Conservation (phyloP, 2,888 invertebrate species). For the Mesorhabditis spiculigera region DNA sequence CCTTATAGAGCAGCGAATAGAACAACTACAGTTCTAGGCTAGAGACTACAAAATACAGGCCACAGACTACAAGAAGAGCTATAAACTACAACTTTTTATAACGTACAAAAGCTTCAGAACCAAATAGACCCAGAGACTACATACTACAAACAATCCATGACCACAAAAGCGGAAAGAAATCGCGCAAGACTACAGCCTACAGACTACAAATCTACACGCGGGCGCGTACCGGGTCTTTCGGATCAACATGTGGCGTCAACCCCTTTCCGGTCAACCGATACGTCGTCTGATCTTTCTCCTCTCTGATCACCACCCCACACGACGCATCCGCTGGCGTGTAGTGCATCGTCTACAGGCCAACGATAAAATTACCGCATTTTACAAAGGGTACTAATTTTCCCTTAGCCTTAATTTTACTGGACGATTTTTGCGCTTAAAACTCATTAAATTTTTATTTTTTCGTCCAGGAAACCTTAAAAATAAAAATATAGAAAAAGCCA, state of each 20-base stretch:
- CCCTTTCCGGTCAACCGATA: constrained; percentile 47
- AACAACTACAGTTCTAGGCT: too few species aligned
- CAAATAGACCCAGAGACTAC: background rate
- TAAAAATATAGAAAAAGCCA: constrained; percentile 7
- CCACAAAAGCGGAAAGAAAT: constrained; percentile 5
- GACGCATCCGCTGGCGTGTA: background rate
- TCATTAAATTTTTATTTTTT: too few species aligned
- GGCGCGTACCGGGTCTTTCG: constrained; percentile 42
- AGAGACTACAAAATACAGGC: too few species aligned
- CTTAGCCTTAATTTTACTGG: too few species aligned
- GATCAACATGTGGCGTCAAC: constrained; percentile 40
- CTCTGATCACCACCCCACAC: constrained; percentile 29
- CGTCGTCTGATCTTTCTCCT: constrained; percentile 40
- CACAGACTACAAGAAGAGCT: background rate
- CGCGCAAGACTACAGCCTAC: background rate
- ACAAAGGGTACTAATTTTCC: too few species aligned
- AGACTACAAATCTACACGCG: background rate
- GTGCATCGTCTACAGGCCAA: constrained; percentile 5
- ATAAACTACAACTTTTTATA: too few species aligned
- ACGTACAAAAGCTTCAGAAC: too few species aligned
- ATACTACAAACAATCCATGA: background rate
- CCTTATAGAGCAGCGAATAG: too few species aligned
- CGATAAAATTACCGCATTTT: too few species aligned
- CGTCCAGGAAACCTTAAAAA: background rate
- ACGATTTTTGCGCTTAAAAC: too few species aligned